Evolutionary conservation across 2,888 invertebrate genomes (phyloP).

Genomic region (Ophioninae sp.): DNA sequence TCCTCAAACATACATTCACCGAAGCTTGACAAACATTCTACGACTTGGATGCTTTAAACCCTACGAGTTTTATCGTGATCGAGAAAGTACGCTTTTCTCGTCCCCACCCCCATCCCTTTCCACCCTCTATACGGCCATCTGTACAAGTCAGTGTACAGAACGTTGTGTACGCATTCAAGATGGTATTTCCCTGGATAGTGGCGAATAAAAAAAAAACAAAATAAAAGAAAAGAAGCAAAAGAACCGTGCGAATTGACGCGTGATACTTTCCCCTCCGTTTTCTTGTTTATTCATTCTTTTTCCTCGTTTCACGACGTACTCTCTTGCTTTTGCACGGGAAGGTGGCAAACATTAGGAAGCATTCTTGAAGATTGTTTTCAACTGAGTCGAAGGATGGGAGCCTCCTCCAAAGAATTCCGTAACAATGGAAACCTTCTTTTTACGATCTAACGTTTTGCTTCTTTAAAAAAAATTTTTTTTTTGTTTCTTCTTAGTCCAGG

Average conservation of each 20-base stretch:
- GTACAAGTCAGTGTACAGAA: constrained; percentile 8
- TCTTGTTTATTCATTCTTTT: constrained; percentile 31
- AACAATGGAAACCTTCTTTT: constrained; percentile 27
- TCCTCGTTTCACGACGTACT: constrained; percentile 7
- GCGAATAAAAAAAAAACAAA: constrained; percentile 9
- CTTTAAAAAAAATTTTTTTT: too few species aligned
- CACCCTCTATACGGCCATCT: not conserved
- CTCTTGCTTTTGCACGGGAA: not conserved
- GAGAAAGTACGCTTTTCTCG: not conserved
- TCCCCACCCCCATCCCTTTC: constrained; percentile 3
- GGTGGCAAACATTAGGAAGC: constrained; percentile 36
- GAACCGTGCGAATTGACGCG: constrained; percentile 44
- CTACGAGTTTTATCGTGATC: constrained; percentile 46
- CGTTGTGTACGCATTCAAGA: not conserved
- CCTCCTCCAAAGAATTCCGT: constrained; percentile 24
- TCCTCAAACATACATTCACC: constrained; percentile 6
- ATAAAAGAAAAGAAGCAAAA: not conserved
- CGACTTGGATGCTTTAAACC: constrained; percentile 47
- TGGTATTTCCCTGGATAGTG: constrained; percentile 28
- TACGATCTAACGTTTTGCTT: not conserved
- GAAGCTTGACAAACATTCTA: constrained; percentile 35
- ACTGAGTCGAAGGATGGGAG: not conserved
- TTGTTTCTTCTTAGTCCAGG: not conserved
- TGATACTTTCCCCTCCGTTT: constrained; percentile 27
- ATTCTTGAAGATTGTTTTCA: constrained; percentile 49